Evolutionary conservation across 2,888 invertebrate genomes (phyloP).

Genomic region (Ennomos quercinarius): DNA sequence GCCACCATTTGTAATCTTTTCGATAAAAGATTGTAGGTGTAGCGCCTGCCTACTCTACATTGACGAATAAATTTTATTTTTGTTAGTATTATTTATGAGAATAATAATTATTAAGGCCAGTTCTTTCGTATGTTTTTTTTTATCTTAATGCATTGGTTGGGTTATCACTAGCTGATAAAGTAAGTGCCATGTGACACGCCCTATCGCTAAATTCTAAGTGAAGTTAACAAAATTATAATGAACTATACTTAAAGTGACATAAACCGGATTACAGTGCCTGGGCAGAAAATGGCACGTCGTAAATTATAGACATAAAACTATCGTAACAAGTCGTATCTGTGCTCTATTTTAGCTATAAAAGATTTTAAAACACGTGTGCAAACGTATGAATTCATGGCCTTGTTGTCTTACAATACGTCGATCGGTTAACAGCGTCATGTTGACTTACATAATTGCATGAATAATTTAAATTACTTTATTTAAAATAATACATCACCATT

Average conservation of each 20-base stretch:
- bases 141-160: constrained; percentile 80
- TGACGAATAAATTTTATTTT: constrained; percentile 47
- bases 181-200: constrained; percentile 81
- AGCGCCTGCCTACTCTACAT: constrained; percentile 34
- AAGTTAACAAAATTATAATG: constrained; percentile 41
- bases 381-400: background rate
- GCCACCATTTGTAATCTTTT: constrained; percentile 66
- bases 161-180: constrained; percentile 79
- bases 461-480: background rate
- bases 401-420: background rate
- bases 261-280: constrained; percentile 14
- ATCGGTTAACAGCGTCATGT: background rate
- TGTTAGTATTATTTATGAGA: constrained; percentile 58
- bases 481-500: too few species aligned
- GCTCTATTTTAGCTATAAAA: constrained; percentile 5
- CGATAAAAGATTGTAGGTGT: constrained; percentile 55
- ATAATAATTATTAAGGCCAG: constrained; percentile 72
- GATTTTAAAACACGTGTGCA: too few species aligned
- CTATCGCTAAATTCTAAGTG: constrained; percentile 71
- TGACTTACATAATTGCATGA: background rate
- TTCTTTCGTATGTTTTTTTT: constrained; percentile 69
- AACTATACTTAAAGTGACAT: constrained; percentile 16
- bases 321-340: constrained; percentile 8
- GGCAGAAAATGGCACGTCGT: constrained; percentile 18
- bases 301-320: constrained; percentile 2